Evolutionary conservation across 2,113 vertebrate genomes (phyloP), one percentile per base, ranked within the genome.

Genomic region (Neopipo cinnamomea): DNA sequence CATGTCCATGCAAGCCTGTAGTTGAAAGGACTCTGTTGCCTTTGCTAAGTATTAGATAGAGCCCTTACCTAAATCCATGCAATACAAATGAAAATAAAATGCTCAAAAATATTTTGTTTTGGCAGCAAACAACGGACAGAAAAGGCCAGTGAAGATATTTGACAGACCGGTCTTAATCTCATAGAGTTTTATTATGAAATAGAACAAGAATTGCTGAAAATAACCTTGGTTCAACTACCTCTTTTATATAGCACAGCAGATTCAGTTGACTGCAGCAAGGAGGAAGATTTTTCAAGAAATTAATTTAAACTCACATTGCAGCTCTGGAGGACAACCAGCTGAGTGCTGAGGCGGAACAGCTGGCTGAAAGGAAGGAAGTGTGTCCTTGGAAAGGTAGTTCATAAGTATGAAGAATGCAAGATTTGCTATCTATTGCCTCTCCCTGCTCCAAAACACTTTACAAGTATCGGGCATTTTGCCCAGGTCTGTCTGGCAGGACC

Each of bases 301-400:
- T 73, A 56, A 71, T 93, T 86, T 47, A 80, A 85, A 78, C 55
- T 91, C 50, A 33, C 22, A 44, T 30, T 81, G 66, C 63, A 88
- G 65, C 39, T 89, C 85, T 95, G 94, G 91, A 96, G 67, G 49
- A 71, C 25, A 86, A 93, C 88, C 91, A 96, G 71, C 70, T 53
- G 93, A 91, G 35, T 39, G 83, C 62, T 78, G 93, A 96, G 67
- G 87, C 91, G 90, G 94, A 97, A 97, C 89, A 96, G 65, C 88
- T 95, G 87, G 59, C 88, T 94, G 68, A 74, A 94, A 79, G 85
- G 72, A 90, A 96, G 81, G 85, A 96, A 94, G 50, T 74, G 17
- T 93, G 55, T 83, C 94, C 91, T 96, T 93, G 83, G 68, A 95
- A 91, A 96, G 82, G 95, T 97, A 96, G 93, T 92, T 93, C 84